Evolutionary conservation across 2,113 vertebrate genomes (phyloP).

Genomic region (Podilymbus podiceps): DNA sequence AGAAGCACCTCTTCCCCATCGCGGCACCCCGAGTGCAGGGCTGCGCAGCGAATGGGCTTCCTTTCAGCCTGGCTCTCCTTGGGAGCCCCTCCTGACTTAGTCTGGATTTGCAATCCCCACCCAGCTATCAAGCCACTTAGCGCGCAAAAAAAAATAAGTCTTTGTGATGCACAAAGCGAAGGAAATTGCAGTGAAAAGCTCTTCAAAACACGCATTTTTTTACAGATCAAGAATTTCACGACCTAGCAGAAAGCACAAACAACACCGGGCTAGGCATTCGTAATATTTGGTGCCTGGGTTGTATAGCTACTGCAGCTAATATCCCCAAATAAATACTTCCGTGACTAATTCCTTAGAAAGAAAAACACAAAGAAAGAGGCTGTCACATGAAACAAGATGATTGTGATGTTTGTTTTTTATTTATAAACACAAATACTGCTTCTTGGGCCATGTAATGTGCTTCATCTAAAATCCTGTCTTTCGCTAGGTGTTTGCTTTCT

Average conservation of each 20-base stretch:
- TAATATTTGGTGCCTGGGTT: background rate
- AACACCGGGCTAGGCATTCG: background rate
- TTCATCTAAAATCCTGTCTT: background rate
- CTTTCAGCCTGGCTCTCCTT: rapidly evolving
- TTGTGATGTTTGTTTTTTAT: slow-evolving; percentile 37
- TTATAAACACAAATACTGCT: background rate
- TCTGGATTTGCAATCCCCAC: background rate
- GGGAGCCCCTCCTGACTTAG: background rate
- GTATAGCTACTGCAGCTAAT: background rate
- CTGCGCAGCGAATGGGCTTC: rapidly evolving
- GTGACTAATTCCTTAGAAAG: slow-evolving; percentile 36
- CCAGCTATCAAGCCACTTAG: background rate
- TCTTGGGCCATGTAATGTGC: background rate
- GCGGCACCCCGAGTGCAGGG: rapidly evolving
- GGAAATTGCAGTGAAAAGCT: background rate
- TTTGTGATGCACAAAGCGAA: background rate
- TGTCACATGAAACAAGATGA: slow-evolving; percentile 13
- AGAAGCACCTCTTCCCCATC: too few species aligned
- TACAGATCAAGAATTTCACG: background rate
- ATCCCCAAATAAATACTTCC: background rate
- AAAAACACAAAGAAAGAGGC: slow-evolving; percentile 4
- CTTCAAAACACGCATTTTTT: background rate
- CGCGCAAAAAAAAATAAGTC: background rate
- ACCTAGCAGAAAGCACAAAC: background rate
- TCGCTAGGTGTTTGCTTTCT: background rate